Evolutionary conservation across 2,797 vertebrate species (phyloP), one percentile per base, ranked within the genome.

Genomic region (Hoplostethus atlanticus): DNA sequence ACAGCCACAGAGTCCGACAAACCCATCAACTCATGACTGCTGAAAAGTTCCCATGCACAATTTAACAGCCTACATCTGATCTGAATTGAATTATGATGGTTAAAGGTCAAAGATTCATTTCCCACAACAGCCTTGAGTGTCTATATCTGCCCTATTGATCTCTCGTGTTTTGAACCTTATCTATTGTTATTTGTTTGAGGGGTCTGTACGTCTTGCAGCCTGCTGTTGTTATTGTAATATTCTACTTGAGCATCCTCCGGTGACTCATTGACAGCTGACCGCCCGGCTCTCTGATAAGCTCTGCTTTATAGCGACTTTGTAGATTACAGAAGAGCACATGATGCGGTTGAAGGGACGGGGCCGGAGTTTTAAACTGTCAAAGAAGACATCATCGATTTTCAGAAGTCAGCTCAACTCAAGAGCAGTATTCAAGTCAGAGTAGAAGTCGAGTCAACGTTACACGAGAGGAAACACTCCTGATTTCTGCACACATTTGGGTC

Each of bases 201-300:
- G 13, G 21, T 10, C 5, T 52, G 17, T 2, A 10, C 21, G 12
- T 7, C 50, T 25, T 52, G 42, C 8, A 2, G 40, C 51, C 52
- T 53, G 73, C 48, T n/a, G n/a, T 21, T 34, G 34, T 34, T 34
- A 34, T 34, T 63, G 28, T 25, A 42, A 57, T 0, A 3, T 6
- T 34, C 34, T 16, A 44, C n/a, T 11, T 44, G 82, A 77, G 79
- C 70, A 68, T 52, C 68, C 73, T 68, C 61, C 67, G 82, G 71
- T 84, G 85, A 90, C 75, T 84, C 74, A 62, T 31, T 58, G 71
- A 72, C 86, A 84, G 78, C 84, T 73, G 80, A 82, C 79, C 53
- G 31, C 50, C 3, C 8, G 0, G 40, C 30, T 52, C 17, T 47
- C 71, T 76, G 87, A 91, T 87, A 82, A 85, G 56, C 62, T 68